Percentiles rank a stretch among this genome's conserved stretches.
phyloP scores from a whole-genome alignment of 1,140 invertebrate genomes.

The Bombus fervidus region DNA sequence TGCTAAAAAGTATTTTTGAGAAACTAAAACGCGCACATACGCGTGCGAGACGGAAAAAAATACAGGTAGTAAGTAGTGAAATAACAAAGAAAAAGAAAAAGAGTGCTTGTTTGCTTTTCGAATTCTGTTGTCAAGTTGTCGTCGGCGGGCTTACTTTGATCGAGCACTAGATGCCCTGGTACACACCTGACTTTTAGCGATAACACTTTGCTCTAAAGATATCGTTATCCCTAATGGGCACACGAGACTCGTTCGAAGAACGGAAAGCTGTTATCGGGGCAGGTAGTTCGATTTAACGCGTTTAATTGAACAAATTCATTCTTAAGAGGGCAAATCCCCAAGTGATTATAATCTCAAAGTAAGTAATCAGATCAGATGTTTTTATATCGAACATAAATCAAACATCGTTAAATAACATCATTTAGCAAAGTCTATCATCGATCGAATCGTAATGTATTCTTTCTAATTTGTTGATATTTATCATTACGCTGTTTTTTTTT shows the following conservation, averaged over 20 bases:
- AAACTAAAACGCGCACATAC: not conserved
- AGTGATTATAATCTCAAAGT: too few species aligned
- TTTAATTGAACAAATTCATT: conserved; percentile 59
- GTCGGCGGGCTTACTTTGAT: conserved; percentile 58
- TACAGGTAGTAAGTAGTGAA: not conserved
- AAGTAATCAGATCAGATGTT: too few species aligned
- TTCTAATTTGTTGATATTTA: too few species aligned
- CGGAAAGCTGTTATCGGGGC: conserved; percentile 64
- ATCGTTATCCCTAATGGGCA: conserved; percentile 62
- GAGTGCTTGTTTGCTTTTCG: not conserved
- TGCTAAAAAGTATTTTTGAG: not conserved
- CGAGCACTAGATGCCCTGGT: conserved; percentile 66
- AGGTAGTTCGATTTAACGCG: conserved; percentile 63
- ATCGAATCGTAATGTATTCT: too few species aligned
- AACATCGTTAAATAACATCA: too few species aligned
- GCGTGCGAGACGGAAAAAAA: not conserved
- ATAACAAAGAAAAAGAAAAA: not conserved
- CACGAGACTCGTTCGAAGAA: conserved; percentile 33
- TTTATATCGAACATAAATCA: too few species aligned
- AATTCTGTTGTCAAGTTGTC: not conserved
- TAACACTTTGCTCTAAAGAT: conserved; percentile 73
- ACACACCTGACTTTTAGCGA: conserved; percentile 75
- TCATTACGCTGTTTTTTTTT: too few species aligned
- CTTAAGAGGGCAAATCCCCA: not conserved
- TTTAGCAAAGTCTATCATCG: too few species aligned